phyloP scores from a whole-genome alignment of 2,113 vertebrate species.

The Sinocyclocheilus anshuiensis region DNA sequence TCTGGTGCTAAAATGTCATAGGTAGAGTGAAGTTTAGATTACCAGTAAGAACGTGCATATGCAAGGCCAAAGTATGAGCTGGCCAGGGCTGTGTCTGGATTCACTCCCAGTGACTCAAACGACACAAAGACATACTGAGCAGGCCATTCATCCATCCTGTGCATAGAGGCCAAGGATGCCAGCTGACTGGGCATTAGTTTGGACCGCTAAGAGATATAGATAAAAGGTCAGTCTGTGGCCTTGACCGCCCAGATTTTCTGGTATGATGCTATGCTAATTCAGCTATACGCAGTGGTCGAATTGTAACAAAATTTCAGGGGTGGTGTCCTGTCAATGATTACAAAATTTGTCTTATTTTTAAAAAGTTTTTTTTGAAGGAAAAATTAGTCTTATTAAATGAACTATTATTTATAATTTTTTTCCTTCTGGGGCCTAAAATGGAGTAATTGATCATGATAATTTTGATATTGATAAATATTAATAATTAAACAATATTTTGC shows the following conservation, averaged over 20 bases:
- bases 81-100: background rate
- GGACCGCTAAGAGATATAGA: conserved; percentile 48
- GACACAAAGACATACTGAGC: background rate
- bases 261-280: conserved; percentile 24
- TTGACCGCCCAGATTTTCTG: conserved; percentile 48
- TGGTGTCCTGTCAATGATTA: no score
- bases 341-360: no score
- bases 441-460: no score
- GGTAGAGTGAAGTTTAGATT: conserved; percentile 11
- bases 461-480: no score
- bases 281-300: no score
- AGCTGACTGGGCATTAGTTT: conserved; percentile 38
- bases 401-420: no score
- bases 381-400: no score
- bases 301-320: no score
- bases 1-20: conserved; percentile 17
- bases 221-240: conserved; percentile 40
- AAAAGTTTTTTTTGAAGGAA: no score
- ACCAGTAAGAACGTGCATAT: conserved; percentile 14
- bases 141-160: background rate
- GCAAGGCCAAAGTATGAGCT: conserved; percentile 20
- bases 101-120: background rate
- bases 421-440: no score
- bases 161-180: background rate
- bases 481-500: no score